Evolutionary conservation across 2,888 invertebrate genomes (phyloP), one percentile per base, ranked within the genome.

Genomic region (Epirrita christyi): DNA sequence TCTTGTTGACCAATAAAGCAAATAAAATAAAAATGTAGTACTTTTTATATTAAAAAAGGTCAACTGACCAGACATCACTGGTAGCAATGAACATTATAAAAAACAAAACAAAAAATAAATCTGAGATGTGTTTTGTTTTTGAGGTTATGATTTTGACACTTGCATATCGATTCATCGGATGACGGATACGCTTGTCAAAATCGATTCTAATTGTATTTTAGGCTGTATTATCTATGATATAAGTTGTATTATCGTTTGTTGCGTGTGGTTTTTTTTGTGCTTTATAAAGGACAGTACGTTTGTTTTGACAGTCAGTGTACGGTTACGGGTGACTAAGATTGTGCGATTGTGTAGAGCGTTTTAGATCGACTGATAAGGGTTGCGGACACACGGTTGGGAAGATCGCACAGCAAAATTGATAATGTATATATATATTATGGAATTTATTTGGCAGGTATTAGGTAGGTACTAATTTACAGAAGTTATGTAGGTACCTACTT

Each of bases 291-390:
- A 80, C 80, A 76, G 73, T 76, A 69, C 80, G 82, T 87, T 83
- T 90, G 87, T 90, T 91, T 89, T 90, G 91, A 92, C 89, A 90
- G 89, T 73, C 81, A 76, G 83, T 87, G 81, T 85, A 80, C 83
- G 84, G 86, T 82, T 81, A 84, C 86, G 80, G 78, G 86, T 84
- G 85, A 87, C 88, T 86, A 78, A 84, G 89, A 88, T 88, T 80
- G 82, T 80, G 79, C 80, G 90, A 88, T 89, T 82, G 75, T 76
- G 79, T 83, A 75, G 76, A 82, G 76, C 87, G 79, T 86, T 88
- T 89, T 84, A 89, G 90, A 91, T 91, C 66, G 63, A 64, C 51
- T 80, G 90, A 91, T 91, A 90, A 82, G 63, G 53, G 10, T 7
- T 48, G 54, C 15, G 65, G 72, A 85, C 80, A 80, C 70, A 81